Evolutionary conservation across 2,888 invertebrate genomes (phyloP).

Genomic region (Lasius fuliginosus): DNA sequence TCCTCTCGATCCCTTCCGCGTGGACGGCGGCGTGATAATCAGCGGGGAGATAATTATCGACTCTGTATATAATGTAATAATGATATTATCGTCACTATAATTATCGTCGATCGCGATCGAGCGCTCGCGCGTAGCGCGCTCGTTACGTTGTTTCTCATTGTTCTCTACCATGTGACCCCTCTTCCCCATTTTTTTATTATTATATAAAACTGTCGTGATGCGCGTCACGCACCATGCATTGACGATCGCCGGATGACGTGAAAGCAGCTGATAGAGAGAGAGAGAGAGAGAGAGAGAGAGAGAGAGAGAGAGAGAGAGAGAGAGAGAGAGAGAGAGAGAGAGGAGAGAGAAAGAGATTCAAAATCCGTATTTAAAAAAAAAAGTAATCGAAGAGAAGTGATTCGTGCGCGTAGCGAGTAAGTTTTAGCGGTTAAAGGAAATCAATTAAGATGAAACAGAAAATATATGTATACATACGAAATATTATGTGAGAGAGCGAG

Average conservation of each 20-base stretch:
- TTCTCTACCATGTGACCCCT: slow-evolving; percentile 50
- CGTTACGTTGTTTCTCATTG: slow-evolving; percentile 33
- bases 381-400: slow-evolving; percentile 61
- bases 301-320: slow-evolving; percentile 24
- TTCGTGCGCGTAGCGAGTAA: slow-evolving; percentile 69
- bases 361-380: slow-evolving; percentile 55
- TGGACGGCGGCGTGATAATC: slow-evolving; percentile 68
- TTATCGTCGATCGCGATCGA: slow-evolving; percentile 25
- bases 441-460: slow-evolving; percentile 62
- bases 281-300: slow-evolving; percentile 24
- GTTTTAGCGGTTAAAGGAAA: slow-evolving; percentile 72
- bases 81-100: slow-evolving; percentile 63
- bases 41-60: slow-evolving; percentile 69
- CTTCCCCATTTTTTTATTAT: slow-evolving; percentile 35
- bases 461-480: slow-evolving; percentile 45
- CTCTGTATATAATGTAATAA: slow-evolving; percentile 84
- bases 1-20: slow-evolving; percentile 54
- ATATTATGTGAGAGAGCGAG: slow-evolving; percentile 20
- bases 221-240: slow-evolving; percentile 27
- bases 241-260: slow-evolving; percentile 38
- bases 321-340: slow-evolving; percentile 17
- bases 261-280: not conserved
- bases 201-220: slow-evolving; percentile 46
- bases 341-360: slow-evolving; percentile 39
- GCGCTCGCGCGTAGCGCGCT: slow-evolving; percentile 21